These are phyloP conservation scores for Myrmecophaga tridactyla DNA, from an alignment of 2,113 vertebrate species.

Conservation along the genomic window DNA sequence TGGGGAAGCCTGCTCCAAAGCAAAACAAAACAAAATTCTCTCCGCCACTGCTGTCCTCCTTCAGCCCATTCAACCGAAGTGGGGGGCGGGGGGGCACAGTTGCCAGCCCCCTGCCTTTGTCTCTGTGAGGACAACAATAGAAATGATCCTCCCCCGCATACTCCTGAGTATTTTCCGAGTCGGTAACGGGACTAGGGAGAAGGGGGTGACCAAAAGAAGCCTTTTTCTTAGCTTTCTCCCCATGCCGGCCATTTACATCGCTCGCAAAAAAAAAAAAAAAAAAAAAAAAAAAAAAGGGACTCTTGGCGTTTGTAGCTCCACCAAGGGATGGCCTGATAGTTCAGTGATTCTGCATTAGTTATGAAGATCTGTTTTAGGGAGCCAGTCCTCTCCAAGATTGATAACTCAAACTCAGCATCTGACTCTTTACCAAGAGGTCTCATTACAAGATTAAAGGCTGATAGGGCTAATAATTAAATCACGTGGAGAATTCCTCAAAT, in stretches of 20 bases:
- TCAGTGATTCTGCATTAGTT: neutral
- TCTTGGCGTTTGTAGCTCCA: neutral
- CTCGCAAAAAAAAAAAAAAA: neutral
- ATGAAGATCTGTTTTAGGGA: neutral
- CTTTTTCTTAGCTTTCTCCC: neutral
- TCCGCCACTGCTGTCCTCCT: neutral
- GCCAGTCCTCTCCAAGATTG: no score
- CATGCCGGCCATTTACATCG: neutral
- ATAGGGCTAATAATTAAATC: neutral
- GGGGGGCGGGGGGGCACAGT: neutral
- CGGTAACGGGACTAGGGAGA: neutral
- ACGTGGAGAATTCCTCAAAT: conserved; percentile 4
- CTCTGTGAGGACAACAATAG: neutral
- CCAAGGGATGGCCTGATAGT: neutral
- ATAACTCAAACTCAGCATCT: neutral
- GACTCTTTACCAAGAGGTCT: neutral
- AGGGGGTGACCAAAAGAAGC: neutral
- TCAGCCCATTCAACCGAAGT: neutral
- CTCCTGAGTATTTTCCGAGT: neutral
- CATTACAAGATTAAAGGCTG: neutral
- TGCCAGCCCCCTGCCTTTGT: neutral
- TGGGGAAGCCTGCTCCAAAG: neutral
- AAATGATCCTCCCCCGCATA: no score
- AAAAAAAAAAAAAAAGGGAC: neutral
- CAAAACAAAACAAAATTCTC: neutral